Evolutionary conservation across 1,140 invertebrate species (phyloP).

Genomic region (Pantala flavescens): DNA sequence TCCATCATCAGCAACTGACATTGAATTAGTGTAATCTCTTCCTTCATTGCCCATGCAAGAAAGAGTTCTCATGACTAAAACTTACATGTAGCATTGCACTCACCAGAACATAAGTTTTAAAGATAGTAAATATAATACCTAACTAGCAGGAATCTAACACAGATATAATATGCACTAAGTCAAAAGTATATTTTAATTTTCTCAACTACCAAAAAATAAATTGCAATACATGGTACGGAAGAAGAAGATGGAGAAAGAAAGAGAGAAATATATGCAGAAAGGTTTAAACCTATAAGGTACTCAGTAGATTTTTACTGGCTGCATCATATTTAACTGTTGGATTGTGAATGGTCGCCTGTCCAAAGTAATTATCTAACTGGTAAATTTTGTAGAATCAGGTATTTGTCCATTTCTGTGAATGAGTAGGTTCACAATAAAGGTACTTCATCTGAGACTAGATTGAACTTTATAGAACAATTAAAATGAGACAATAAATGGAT

Average conservation of each 20-base stretch:
- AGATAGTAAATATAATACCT: background rate
- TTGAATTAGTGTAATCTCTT: background rate
- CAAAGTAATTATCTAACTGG: too few relatives aligned
- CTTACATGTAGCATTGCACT: constrained; percentile 5
- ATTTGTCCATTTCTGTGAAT: background rate
- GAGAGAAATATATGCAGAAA: too few relatives aligned
- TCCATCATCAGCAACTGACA: background rate
- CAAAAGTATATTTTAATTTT: background rate
- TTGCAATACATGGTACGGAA: too few relatives aligned
- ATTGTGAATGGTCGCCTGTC: too few relatives aligned
- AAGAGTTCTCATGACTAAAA: background rate
- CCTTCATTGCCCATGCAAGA: background rate
- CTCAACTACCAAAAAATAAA: too few relatives aligned
- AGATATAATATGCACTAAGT: background rate
- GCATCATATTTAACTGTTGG: too few relatives aligned
- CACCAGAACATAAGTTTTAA: background rate
- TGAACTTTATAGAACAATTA: background rate
- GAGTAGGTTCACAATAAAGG: background rate
- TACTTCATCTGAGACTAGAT: constrained; percentile 9
- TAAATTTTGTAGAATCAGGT: background rate
- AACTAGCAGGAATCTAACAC: background rate
- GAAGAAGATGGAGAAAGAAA: too few relatives aligned
- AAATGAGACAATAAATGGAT: background rate
- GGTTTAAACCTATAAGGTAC: too few relatives aligned
- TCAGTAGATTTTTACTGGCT: too few relatives aligned